Evolutionary conservation across 2,888 invertebrate species (phyloP).

Genomic region (Polydrusus pterygomalis): DNA sequence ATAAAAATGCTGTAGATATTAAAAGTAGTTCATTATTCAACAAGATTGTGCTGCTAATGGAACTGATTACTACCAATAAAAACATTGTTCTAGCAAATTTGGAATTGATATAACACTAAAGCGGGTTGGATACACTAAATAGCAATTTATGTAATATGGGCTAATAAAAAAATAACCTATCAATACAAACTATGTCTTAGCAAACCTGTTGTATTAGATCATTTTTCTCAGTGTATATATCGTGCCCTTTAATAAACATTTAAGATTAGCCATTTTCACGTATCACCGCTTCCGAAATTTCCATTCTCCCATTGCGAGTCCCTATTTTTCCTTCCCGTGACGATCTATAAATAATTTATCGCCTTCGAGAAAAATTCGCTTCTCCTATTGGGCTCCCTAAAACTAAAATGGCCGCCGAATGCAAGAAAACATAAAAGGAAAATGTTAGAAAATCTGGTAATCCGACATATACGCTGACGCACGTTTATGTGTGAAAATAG

Average conservation of each 20-base stretch:
- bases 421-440: conserved; percentile 35
- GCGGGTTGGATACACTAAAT: too few species aligned
- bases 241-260: conserved; percentile 18
- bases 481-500: conserved; percentile 27
- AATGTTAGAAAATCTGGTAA: conserved; percentile 33
- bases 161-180: too few species aligned
- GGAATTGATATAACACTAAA: too few species aligned
- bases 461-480: conserved; percentile 20
- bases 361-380: conserved; percentile 37
- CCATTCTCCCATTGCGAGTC: conserved; percentile 35
- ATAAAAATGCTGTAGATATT: too few species aligned
- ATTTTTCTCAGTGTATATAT: neutral
- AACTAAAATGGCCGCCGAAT: conserved; percentile 38
- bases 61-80: too few species aligned
- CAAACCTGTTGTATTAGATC: too few species aligned
- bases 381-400: conserved; percentile 35
- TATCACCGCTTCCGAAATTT: conserved; percentile 33
- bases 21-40: too few species aligned
- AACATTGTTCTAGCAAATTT: too few species aligned
- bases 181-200: too few species aligned
- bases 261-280: conserved; percentile 29
- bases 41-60: too few species aligned
- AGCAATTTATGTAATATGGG: too few species aligned
- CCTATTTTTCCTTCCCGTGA: conserved; percentile 35
- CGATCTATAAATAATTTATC: conserved; percentile 50